Conservation (phyloP, 2,888 invertebrate species). For the Syrphus vitripennis region DNA sequence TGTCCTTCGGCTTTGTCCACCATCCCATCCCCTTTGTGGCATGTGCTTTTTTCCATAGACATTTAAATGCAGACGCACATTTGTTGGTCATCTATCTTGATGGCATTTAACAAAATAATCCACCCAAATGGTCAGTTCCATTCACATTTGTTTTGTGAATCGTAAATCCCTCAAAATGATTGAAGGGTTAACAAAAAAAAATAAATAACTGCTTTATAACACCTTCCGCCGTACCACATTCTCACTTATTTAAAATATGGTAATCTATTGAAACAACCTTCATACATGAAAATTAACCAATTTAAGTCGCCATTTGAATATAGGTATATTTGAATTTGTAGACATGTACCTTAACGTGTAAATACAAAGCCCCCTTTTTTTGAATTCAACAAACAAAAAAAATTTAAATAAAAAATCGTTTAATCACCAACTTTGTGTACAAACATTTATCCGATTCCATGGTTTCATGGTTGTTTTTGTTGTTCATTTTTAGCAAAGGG, state of each 20-base stretch:
- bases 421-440: slow-evolving; percentile 60
- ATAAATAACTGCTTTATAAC: slow-evolving; percentile 21
- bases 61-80: slow-evolving; percentile 23
- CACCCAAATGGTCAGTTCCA: slow-evolving; percentile 45
- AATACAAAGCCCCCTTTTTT: slow-evolving; percentile 19
- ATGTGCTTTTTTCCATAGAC: neutral
- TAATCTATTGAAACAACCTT: slow-evolving; percentile 23
- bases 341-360: neutral
- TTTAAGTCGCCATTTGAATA: slow-evolving; percentile 2
- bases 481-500: slow-evolving; percentile 49
- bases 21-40: slow-evolving; percentile 4
- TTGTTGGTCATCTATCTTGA: slow-evolving; percentile 51
- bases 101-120: slow-evolving; percentile 54
- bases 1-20: neutral
- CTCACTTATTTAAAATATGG: slow-evolving; percentile 11
- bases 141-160: neutral
- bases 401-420: slow-evolving; percentile 66
- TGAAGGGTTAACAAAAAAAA: slow-evolving; percentile 29
- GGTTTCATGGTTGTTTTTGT: slow-evolving; percentile 59
- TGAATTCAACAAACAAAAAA: neutral
- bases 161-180: slow-evolving; percentile 53
- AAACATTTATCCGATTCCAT: slow-evolving; percentile 54
- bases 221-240: slow-evolving; percentile 34
- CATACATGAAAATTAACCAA: slow-evolving; percentile 35
- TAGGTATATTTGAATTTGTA: neutral